Base-by-base conservation (phyloP, 1,140 invertebrate genomes). In the Cheumatopsyche charites region DNA sequence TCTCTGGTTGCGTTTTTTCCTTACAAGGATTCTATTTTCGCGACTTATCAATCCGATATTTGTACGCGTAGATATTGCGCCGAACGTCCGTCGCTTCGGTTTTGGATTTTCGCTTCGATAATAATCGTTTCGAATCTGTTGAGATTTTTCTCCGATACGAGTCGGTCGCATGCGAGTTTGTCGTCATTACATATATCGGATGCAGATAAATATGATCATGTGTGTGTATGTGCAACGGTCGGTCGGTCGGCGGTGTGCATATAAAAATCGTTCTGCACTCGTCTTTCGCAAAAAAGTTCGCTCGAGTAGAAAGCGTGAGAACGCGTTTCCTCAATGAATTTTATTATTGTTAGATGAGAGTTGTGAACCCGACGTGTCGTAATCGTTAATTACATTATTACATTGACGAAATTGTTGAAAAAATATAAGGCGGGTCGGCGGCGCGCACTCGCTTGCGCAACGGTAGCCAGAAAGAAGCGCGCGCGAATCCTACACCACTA, bases 271-370 rank as follows among this genome's bases (percentile, higher is more conserved):
- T 23, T 13, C 21, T 61, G n/a, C 49, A 67, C 25, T 71, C 70
- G 26, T 75, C 70, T 69, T 75, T 71, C 67, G 62, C 70, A 67
- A 67, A 75, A 74, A 75, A 75, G 67, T 68, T 68, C 67, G 67
- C 52, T 72, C 58, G 47, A 29, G 25, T 75, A 72, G 73, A 75
- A 75, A 75, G 73, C 73, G 73, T 75, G 73, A 65, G 73, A 75
- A 75, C 36, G 12, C 61, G 49, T 66, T 75, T 74, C 52, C 41
- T 68, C 47, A 26, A 58, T 68, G 67, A 25, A 55, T 55, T 68
- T 68, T 68, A 68, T 68, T 41, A 68, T 68, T 68, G 67, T 61
- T 42, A 42, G 67, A 68, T 58, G 47, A 68, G 67, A 55, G 67
- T 49, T 47, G 47, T 49, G 65, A 29, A 17, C 43, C 26, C 47